Conservation (phyloP, 1,140 invertebrate species). For the Drosophila kikkawai region DNA sequence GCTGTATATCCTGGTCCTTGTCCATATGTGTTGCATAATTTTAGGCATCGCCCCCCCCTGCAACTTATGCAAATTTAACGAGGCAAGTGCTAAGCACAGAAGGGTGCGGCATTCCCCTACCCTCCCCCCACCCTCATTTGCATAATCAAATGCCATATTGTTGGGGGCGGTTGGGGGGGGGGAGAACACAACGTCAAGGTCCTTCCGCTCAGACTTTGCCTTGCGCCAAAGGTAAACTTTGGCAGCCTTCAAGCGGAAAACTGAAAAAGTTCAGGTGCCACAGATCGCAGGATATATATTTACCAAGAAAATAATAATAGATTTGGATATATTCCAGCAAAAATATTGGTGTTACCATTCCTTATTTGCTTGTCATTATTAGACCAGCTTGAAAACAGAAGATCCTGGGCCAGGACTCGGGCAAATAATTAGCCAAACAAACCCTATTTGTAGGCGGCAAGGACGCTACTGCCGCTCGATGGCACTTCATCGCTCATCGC, state of each 20-base stretch:
- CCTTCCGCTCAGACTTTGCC: constrained; percentile 11
- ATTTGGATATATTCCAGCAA: background rate
- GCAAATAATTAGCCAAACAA: background rate
- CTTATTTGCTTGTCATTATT: background rate
- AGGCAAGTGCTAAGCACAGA: constrained; percentile 57
- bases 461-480: constrained; percentile 14
- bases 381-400: background rate
- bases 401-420: background rate
- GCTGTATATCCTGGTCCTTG: background rate
- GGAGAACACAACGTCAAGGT: constrained; percentile 6
- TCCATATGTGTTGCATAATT: constrained; percentile 73
- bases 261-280: constrained; percentile 12
- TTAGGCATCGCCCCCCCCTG: constrained; percentile 33
- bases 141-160: constrained; percentile 81
- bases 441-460: background rate
- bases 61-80: constrained; percentile 78
- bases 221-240: constrained; percentile 19
- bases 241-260: background rate
- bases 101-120: background rate
- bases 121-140: constrained; percentile 40
- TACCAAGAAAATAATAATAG: background rate
- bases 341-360: background rate
- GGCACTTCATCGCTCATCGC: constrained; percentile 52
- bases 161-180: constrained; percentile 5
- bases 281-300: background rate